These are phyloP conservation scores for Apamea monoglypha DNA, from an alignment of 2,888 invertebrate genomes.

Conservation along the genomic window DNA sequence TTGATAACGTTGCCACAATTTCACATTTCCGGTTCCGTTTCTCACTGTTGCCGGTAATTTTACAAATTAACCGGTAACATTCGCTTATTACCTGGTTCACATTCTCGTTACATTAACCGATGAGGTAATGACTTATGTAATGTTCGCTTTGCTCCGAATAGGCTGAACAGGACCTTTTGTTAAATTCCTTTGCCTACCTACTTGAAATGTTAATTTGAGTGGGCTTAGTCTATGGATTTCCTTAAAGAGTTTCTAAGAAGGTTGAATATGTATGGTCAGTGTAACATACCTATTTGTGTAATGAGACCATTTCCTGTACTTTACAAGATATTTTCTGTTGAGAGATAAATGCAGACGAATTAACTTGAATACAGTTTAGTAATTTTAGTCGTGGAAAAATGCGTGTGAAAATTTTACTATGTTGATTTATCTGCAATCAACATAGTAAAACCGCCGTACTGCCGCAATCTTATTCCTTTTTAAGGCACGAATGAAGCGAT, in stretches of 20 bases:
- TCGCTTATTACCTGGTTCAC: conserved; percentile 59
- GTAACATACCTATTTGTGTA: conserved; percentile 51
- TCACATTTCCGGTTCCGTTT: conserved; percentile 67
- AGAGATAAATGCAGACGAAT: conserved; percentile 31
- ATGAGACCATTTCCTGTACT: conserved; percentile 50
- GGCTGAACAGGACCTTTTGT: conserved; percentile 60
- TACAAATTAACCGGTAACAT: conserved; percentile 48
- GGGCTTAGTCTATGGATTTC: conserved; percentile 51
- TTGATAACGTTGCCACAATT: conserved; percentile 56
- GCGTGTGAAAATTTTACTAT: conserved; percentile 27
- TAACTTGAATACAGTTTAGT: conserved; percentile 38
- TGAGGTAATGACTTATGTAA: conserved; percentile 62
- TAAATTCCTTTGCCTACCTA: conserved; percentile 57
- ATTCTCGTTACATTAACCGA: conserved; percentile 55
- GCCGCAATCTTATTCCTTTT: conserved; percentile 16
- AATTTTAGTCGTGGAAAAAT: conserved; percentile 12
- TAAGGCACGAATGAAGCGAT: conserved; percentile 30
- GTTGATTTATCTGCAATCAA: too few species aligned
- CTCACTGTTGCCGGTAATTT: conserved; percentile 51
- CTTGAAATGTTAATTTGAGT: conserved; percentile 54
- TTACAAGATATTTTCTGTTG: conserved; percentile 47
- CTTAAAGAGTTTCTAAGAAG: conserved; percentile 50
- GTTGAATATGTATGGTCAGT: conserved; percentile 47
- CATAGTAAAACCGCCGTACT: too few species aligned
- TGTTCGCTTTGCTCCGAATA: conserved; percentile 51